These are phyloP conservation scores for Paramuricea clavata DNA, from an alignment of 92 coral and sea anemone species.

Conservation along the genomic window DNA sequence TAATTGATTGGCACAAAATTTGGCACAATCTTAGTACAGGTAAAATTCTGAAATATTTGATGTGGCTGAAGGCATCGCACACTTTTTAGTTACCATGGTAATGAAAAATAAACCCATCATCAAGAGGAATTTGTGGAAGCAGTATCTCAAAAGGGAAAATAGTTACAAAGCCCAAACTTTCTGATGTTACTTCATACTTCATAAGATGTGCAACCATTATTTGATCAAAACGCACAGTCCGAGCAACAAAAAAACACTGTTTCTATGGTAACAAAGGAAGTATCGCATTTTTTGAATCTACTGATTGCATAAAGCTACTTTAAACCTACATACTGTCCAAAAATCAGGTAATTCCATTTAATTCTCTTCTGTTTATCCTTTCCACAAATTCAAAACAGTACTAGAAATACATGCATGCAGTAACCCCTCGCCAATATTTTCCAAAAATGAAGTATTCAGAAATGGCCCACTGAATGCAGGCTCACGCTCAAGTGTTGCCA, in stretches of 20 bases:
- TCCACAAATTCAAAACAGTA: too few relatives aligned
- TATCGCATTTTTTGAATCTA: too few relatives aligned
- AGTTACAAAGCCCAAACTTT: slow-evolving; percentile 3
- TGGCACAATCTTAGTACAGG: not conserved
- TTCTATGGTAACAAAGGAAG: too few relatives aligned
- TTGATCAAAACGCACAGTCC: slow-evolving; percentile 6
- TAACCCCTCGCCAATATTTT: too few relatives aligned
- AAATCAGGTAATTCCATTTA: too few relatives aligned
- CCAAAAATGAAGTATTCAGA: too few relatives aligned
- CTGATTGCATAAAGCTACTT: too few relatives aligned
- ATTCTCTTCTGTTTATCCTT: too few relatives aligned
- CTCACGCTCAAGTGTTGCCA: too few relatives aligned
- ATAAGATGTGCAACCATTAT: slow-evolving; percentile 14
- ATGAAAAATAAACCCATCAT: not conserved
- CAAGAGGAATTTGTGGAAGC: not conserved
- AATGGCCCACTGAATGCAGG: too few relatives aligned
- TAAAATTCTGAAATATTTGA: not conserved
- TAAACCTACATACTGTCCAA: too few relatives aligned
- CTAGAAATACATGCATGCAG: too few relatives aligned
- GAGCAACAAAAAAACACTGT: not conserved
- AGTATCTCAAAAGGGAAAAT: not conserved
- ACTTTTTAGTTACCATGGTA: slow-evolving; percentile 7
- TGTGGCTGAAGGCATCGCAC: not conserved
- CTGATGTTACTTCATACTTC: not conserved
- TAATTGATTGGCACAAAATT: slow-evolving; percentile 5